Conservation (phyloP, 1,140 invertebrate genomes). For the Paracyclopina nana region DNA sequence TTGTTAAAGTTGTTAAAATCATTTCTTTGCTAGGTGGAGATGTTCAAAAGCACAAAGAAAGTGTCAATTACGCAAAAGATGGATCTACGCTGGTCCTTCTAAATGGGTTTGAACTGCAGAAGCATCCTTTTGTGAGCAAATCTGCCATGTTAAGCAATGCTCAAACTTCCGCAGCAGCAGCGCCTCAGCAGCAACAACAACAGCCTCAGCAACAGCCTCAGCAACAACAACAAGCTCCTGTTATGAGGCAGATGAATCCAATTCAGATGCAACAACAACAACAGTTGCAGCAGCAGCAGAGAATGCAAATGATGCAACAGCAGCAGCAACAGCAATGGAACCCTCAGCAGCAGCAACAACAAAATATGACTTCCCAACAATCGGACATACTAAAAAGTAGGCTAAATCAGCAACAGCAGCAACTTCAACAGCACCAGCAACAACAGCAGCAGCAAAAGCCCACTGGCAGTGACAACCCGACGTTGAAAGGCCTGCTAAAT, state of each 20-base stretch:
- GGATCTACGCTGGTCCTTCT: conserved; percentile 57
- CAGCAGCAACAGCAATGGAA: conserved; percentile 24
- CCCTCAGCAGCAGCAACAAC: not conserved
- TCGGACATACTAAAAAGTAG: not conserved
- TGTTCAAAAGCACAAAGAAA: conserved; percentile 49
- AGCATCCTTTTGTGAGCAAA: not conserved
- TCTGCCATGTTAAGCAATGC: too few relatives aligned
- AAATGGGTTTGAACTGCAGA: conserved; percentile 35
- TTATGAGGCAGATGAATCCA: conserved; percentile 17
- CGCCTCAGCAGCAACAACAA: conserved; percentile 26
- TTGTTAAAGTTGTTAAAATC: too few relatives aligned
- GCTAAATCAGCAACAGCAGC: conserved; percentile 9
- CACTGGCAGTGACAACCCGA: not conserved
- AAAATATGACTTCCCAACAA: conserved; percentile 11
- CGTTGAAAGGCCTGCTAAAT: conserved; percentile 1
- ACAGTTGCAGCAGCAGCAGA: conserved; percentile 25
- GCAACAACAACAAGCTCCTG: conserved; percentile 21
- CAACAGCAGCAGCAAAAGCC: not conserved
- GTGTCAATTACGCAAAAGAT: conserved; percentile 78
- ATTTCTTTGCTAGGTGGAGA: conserved; percentile 64
- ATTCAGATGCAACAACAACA: conserved; percentile 23
- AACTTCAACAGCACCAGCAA: conserved; percentile 7
- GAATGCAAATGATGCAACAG: conserved; percentile 26
- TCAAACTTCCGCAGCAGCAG: conserved; percentile 29
- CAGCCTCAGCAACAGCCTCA: conserved; percentile 27